A percentile compares a stretch with the other conserved stretches of the same genome.
phyloP scores from a whole-genome alignment of 2,888 invertebrate genomes.

The Panzeria rudis region DNA sequence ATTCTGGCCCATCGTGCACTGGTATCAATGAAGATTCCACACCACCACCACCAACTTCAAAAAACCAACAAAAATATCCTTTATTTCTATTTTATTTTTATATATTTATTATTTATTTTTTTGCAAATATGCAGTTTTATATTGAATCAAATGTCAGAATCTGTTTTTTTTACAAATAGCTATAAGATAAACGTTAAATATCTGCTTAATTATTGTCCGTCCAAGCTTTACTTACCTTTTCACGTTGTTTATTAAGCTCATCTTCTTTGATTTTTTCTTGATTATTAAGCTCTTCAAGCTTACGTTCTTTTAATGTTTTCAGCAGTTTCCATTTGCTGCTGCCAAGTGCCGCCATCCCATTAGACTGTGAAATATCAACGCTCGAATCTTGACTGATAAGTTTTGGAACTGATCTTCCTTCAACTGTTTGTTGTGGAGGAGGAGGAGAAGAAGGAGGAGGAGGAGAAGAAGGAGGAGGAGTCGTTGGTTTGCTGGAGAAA shows the following conservation, averaged over 20 bases:
- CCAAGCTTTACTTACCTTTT: slow-evolving; percentile 85
- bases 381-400: slow-evolving; percentile 79
- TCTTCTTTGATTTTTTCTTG: slow-evolving; percentile 88
- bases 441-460: not conserved
- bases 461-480: not conserved
- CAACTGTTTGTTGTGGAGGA: not conserved
- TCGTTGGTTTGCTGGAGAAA: not conserved
- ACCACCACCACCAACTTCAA: no score
- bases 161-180: no score
- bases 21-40: no score
- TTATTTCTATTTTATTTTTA: no score
- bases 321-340: slow-evolving; percentile 96
- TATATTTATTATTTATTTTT: no score
- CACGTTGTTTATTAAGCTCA: slow-evolving; percentile 87
- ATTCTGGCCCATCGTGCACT: no score
- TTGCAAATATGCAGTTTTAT: no score
- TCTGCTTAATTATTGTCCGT: no score
- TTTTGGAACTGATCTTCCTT: slow-evolving; percentile 26
- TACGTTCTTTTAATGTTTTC: slow-evolving; percentile 94
- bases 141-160: no score
- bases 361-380: slow-evolving; percentile 77
- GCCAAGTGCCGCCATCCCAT: slow-evolving; percentile 84
- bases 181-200: no score
- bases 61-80: no score
- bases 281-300: slow-evolving; percentile 93